Conservation (phyloP, 2,797 vertebrate genomes). For the Crocodylus rhombifer region DNA sequence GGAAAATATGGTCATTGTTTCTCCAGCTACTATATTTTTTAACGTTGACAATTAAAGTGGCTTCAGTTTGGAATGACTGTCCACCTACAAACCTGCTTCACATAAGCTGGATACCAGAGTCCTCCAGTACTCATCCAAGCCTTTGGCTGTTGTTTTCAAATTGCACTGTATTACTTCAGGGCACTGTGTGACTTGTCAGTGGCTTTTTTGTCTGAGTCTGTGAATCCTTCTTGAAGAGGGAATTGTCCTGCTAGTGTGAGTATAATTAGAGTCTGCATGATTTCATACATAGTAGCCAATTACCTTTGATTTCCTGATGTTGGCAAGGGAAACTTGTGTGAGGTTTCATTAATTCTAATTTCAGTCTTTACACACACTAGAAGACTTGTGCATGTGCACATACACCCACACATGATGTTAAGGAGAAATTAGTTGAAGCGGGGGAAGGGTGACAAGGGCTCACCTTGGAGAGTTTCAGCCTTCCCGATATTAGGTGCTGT, state of each 20-base stretch:
- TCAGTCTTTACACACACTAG: neutral
- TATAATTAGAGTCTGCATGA: neutral
- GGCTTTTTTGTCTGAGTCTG: neutral
- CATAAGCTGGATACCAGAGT: neutral
- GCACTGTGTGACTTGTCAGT: neutral
- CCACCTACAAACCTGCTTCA: neutral
- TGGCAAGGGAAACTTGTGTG: fast-evolving
- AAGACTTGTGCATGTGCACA: too few species aligned
- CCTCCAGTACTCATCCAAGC: neutral
- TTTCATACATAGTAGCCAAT: neutral
- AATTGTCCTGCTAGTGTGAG: neutral
- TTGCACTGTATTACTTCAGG: neutral
- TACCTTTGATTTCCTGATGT: neutral
- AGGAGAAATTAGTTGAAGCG: too few species aligned
- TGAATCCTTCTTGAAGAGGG: neutral
- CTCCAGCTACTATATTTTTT: neutral
- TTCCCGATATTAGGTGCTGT: neutral
- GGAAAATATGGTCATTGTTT: neutral
- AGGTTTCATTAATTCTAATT: neutral
- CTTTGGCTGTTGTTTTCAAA: slow-evolving; percentile 34
- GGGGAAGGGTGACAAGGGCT: neutral
- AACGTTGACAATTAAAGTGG: neutral
- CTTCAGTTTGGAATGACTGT: neutral
- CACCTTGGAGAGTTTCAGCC: neutral
- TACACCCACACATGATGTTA: neutral